phyloP scores from a whole-genome alignment of 2,797 vertebrate genomes.

The Typhlichthys subterraneus region DNA sequence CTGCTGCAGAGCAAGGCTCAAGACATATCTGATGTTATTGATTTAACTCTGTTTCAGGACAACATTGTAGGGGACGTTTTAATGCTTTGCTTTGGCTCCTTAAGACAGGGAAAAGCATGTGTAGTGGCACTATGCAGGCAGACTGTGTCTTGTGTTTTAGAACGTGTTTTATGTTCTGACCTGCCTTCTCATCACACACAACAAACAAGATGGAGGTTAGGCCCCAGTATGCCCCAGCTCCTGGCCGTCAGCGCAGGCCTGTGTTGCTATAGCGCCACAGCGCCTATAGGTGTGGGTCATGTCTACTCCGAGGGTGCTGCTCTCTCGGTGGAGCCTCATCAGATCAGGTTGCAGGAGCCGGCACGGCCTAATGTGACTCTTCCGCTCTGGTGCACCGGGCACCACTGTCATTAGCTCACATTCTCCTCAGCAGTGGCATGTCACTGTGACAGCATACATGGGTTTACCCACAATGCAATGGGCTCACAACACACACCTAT shows the following conservation, averaged over 20 bases:
- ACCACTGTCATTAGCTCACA: constrained; percentile 87
- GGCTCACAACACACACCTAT: not conserved
- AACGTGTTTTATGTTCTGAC: not conserved
- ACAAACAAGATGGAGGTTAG: constrained; percentile 69
- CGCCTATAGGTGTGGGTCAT: constrained; percentile 3
- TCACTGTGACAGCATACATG: constrained; percentile 65
- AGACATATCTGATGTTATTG: too few relatives aligned
- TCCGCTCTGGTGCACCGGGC: constrained; percentile 85
- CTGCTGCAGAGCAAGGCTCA: constrained; percentile 69
- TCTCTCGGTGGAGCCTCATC: constrained; percentile 71
- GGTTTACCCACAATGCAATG: not conserved
- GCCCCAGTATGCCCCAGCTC: too few relatives aligned
- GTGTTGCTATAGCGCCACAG: not conserved
- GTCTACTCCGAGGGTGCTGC: constrained; percentile 4
- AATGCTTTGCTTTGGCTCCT: not conserved
- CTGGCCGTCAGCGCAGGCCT: too few relatives aligned
- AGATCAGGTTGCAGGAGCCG: constrained; percentile 83
- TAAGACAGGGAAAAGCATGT: too few relatives aligned
- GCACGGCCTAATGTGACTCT: constrained; percentile 83
- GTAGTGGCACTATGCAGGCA: too few relatives aligned
- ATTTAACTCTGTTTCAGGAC: constrained; percentile 1
- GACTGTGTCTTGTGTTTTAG: not conserved
- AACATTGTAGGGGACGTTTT: not conserved
- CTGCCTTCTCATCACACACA: constrained; percentile 11
- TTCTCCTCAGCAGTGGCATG: constrained; percentile 81